phyloP scores from a whole-genome alignment of 2,888 invertebrate genomes.

The Drosophila meridiana region DNA sequence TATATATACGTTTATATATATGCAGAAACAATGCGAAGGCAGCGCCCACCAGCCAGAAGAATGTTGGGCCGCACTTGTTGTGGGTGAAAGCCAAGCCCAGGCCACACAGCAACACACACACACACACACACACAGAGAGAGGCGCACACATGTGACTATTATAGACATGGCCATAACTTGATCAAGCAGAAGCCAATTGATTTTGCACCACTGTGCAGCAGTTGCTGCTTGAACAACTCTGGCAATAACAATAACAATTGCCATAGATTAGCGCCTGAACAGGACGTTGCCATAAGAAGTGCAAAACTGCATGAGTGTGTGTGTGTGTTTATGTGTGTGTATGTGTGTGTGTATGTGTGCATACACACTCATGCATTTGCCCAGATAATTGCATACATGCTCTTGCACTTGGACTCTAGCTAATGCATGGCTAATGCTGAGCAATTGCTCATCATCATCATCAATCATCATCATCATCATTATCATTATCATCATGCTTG shows the following conservation, averaged over 20 bases:
- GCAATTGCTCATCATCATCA: constrained; percentile 26
- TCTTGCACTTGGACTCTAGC: constrained; percentile 43
- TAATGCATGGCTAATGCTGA: constrained; percentile 54
- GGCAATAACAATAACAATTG: constrained; percentile 59
- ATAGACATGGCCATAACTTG: constrained; percentile 22
- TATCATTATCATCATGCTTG: constrained; percentile 18
- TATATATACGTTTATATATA: background rate
- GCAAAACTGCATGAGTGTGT: background rate
- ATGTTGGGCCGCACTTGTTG: constrained; percentile 47
- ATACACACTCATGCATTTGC: background rate
- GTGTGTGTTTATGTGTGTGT: background rate
- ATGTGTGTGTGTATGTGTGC: background rate
- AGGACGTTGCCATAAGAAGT: constrained; percentile 23
- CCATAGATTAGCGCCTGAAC: constrained; percentile 55
- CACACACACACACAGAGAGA: constrained; percentile 7
- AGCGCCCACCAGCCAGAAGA: constrained; percentile 49
- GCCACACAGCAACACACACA: background rate
- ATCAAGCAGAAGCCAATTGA: constrained; percentile 15
- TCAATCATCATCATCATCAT: constrained; percentile 23
- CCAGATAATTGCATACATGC: constrained; percentile 49
- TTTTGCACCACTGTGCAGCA: constrained; percentile 48
- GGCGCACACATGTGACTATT: constrained; percentile 6
- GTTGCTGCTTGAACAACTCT: constrained; percentile 24
- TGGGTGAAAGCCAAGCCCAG: constrained; percentile 62
- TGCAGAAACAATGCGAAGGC: constrained; percentile 18